Evolutionary conservation across 2,797 vertebrate genomes (phyloP), one percentile per base, ranked within the genome.

Genomic region (Coregonus ussuriensis): DNA sequence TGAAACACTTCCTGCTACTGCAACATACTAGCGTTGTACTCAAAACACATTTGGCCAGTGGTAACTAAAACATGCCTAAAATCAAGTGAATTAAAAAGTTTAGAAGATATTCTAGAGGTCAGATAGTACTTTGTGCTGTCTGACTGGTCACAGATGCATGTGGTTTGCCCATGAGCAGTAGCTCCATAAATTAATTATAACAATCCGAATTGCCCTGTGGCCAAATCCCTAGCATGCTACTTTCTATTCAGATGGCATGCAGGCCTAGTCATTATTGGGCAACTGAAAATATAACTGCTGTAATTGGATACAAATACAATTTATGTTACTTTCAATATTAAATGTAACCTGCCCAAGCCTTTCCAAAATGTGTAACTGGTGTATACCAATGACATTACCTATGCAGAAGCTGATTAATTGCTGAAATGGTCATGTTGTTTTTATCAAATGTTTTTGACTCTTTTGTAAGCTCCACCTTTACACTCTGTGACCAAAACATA

Each of bases 111-210:
- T 13, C n/a, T 47, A 4, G 69, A 71, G n/a, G 69, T 71, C 47
- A 51, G 41, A 52, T 13, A 37, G 54, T 59, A 11, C 14, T 73
- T 41, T 62, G 53, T 62, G 54, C 33, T 18, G 33, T 37, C 11
- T n/a, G 33, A n/a, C 53, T 62, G 54, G 31, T 37, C 72, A 71
- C 69, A 71, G 6, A 71, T 47, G n/a, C 4, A 25, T 51, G 41
- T 29, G n/a, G 56, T 21, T 62, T 74, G 9, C 16, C 31, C 33
- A 21, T 25, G 31, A 62, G 33, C 18, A 14, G 16, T 3, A 37
- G 54, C n/a, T 37, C 6, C 53, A 74, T 62, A 66, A 78, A 78
- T 73, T 11, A 37, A 73, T 63, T n/a, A 14, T 16, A 51, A 71
- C 25, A 51, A 51, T 62, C 51, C 2, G 31, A 47, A 6, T 18